These are phyloP conservation scores for Eulemur rubriventer DNA, from an alignment of 2,797 vertebrate species.

Conservation along the genomic window DNA sequence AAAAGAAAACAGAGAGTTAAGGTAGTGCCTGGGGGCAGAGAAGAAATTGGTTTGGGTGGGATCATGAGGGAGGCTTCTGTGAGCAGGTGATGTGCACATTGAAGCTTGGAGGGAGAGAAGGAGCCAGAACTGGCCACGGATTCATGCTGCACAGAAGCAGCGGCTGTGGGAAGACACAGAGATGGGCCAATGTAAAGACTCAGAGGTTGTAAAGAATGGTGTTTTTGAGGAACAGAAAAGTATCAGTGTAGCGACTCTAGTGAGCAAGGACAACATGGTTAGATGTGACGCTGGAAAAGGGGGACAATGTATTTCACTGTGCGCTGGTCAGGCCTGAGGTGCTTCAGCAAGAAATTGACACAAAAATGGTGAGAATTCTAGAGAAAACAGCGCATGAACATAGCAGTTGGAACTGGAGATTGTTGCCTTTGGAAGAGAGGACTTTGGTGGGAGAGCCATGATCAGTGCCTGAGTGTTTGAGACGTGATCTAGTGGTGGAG, in stretches of 20 bases:
- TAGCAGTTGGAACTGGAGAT: neutral
- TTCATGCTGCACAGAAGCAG: too few relatives aligned
- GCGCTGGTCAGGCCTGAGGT: neutral
- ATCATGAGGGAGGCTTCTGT: accelerated
- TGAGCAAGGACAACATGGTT: neutral
- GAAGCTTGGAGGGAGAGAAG: neutral
- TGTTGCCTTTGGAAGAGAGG: neutral
- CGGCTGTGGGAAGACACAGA: neutral
- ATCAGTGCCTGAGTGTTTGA: neutral
- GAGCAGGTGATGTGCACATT: neutral
- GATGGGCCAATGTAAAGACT: neutral
- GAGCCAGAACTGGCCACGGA: neutral
- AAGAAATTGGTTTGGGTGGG: neutral
- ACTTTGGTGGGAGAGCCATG: neutral
- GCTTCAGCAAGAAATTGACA: neutral
- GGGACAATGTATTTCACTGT: accelerated
- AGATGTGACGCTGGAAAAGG: neutral
- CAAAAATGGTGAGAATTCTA: neutral
- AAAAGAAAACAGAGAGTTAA: neutral
- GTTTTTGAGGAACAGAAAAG: neutral
- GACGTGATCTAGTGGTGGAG: neutral
- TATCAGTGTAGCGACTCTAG: neutral
- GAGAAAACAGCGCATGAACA: neutral
- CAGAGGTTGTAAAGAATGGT: neutral
- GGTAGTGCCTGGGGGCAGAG: neutral